Evolutionary conservation across 2,113 vertebrate species (phyloP).

Genomic region (Furnarius figulus): DNA sequence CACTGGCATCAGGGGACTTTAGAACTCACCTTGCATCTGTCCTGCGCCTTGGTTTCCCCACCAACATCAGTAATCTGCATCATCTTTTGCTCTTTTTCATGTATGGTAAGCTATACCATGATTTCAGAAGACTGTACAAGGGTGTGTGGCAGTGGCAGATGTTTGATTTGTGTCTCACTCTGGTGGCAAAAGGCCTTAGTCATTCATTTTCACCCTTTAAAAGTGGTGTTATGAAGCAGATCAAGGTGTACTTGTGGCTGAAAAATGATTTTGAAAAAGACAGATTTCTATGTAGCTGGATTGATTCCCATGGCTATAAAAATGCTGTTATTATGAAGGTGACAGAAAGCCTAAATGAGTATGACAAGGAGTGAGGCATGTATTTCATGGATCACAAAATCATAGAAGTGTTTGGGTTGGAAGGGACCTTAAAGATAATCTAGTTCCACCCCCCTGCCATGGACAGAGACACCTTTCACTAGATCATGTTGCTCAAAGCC

Average conservation of each 20-base stretch:
- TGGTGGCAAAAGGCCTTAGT: neutral
- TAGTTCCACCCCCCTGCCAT: neutral
- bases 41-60: neutral
- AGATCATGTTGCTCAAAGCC: neutral
- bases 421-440: neutral
- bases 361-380: neutral
- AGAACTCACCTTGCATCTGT: neutral
- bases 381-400: neutral
- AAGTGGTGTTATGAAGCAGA: neutral
- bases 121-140: neutral
- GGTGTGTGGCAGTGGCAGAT: neutral
- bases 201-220: neutral
- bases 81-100: neutral
- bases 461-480: neutral
- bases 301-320: neutral
- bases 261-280: neutral
- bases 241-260: neutral
- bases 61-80: neutral
- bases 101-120: neutral
- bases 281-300: neutral
- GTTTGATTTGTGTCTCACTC: neutral
- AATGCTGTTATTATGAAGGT: neutral
- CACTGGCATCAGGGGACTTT: rapidly evolving
- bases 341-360: neutral
- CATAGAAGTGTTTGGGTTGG: neutral